Evolutionary conservation across 35 echinoderm and acorn worm genomes (phyloP).

Genomic region (Chiridota heheva): DNA sequence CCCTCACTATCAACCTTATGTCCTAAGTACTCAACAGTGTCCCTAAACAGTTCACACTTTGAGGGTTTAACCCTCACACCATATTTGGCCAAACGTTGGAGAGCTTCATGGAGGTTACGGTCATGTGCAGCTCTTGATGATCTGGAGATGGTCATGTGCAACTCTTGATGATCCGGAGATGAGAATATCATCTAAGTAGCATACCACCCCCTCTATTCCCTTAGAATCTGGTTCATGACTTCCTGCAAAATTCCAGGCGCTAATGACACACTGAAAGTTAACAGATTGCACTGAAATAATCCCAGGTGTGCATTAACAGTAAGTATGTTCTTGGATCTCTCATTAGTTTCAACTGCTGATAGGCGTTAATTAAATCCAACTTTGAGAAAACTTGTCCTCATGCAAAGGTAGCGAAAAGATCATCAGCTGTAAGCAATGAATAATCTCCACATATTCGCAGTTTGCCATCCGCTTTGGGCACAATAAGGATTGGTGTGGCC

Average conservation of each 20-base stretch:
- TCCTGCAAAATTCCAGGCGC: slow-evolving; percentile 53
- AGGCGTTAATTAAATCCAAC: slow-evolving; percentile 42
- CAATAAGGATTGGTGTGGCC: slow-evolving; percentile 61
- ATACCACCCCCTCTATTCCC: slow-evolving; percentile 16
- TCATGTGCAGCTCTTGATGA: not conserved
- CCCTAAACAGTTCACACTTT: slow-evolving; percentile 57
- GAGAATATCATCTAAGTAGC: slow-evolving; percentile 18
- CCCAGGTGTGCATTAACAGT: slow-evolving; percentile 40
- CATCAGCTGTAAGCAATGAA: slow-evolving; percentile 44
- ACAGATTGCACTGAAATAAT: slow-evolving; percentile 28
- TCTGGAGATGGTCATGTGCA: not conserved
- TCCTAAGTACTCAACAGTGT: slow-evolving; percentile 51
- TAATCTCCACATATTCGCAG: slow-evolving; percentile 62
- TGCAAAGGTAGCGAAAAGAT: slow-evolving; percentile 47
- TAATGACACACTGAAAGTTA: slow-evolving; percentile 49
- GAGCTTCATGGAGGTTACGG: not conserved
- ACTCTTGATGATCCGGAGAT: slow-evolving; percentile 2
- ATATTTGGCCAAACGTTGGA: slow-evolving; percentile 23
- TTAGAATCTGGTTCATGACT: slow-evolving; percentile 27
- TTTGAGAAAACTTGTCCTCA: slow-evolving; percentile 42
- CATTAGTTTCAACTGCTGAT: slow-evolving; percentile 55
- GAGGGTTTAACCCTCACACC: slow-evolving; percentile 20
- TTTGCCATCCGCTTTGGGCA: slow-evolving; percentile 28
- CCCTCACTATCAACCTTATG: slow-evolving; percentile 39
- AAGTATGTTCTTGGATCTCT: slow-evolving; percentile 21